Percentiles rank a stretch among this genome's conserved stretches.
Conservation (phyloP, 1,140 invertebrate genomes). For the Antheraea pernyi region DNA sequence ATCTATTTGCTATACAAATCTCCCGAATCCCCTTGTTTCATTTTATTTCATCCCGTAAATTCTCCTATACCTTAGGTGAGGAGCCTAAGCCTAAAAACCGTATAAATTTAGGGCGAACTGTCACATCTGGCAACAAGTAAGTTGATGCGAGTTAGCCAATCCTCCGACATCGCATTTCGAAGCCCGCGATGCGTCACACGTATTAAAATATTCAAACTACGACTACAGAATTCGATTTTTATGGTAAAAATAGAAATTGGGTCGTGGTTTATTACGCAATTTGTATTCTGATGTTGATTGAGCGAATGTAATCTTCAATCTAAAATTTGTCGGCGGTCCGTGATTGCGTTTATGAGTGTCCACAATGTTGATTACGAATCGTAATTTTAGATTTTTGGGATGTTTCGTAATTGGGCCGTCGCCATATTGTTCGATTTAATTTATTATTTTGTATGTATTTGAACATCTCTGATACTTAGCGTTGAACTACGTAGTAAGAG, state of each 20-base stretch:
- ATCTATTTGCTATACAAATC: too few species aligned
- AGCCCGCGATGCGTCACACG: background rate
- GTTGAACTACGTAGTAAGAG: too few species aligned
- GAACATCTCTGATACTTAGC: too few species aligned
- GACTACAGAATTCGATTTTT: background rate
- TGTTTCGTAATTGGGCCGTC: background rate
- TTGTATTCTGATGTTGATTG: background rate
- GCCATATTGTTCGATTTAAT: too few species aligned
- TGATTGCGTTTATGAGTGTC: background rate
- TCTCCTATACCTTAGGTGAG: too few species aligned
- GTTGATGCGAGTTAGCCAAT: background rate
- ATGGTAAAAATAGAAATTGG: constrained; percentile 1
- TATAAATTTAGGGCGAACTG: too few species aligned
- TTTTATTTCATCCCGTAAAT: too few species aligned
- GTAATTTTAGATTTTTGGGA: background rate
- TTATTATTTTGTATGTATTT: too few species aligned
- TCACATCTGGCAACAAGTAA: too few species aligned
- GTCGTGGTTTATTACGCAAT: constrained; percentile 1
- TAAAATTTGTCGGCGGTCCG: background rate
- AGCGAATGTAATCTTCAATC: constrained; percentile 3
- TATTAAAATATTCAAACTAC: background rate
- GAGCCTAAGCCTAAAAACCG: too few species aligned
- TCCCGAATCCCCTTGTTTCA: too few species aligned
- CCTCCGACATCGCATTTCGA: background rate
- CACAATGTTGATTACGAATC: background rate